phyloP scores from a whole-genome alignment of 35 echinoderm and acorn worm genomes.

The Nesometra sesokonis region DNA sequence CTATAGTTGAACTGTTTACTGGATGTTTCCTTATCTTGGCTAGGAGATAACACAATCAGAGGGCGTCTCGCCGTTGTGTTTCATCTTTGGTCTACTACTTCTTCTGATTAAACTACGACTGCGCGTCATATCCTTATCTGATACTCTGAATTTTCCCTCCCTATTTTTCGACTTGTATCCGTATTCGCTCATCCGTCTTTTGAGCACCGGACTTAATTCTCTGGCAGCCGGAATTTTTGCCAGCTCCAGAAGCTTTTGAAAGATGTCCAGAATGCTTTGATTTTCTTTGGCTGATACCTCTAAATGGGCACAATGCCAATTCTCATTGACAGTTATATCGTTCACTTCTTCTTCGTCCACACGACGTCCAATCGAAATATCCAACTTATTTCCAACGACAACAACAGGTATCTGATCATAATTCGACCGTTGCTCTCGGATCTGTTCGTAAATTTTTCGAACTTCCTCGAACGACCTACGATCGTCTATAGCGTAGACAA shows the following conservation, averaged over 20 bases:
- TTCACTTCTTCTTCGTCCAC: slow-evolving; percentile 60
- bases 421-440: slow-evolving; percentile 77
- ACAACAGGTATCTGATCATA: slow-evolving; percentile 79
- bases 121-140: slow-evolving; percentile 79
- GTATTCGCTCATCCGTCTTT: slow-evolving; percentile 91
- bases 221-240: slow-evolving; percentile 89
- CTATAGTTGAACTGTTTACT: no score
- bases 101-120: slow-evolving; percentile 84
- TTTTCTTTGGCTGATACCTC: slow-evolving; percentile 92
- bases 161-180: slow-evolving; percentile 42
- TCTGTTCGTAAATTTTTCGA: slow-evolving; percentile 85
- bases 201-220: slow-evolving; percentile 83
- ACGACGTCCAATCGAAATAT: slow-evolving; percentile 46
- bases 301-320: slow-evolving; percentile 76
- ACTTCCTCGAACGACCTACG: slow-evolving; percentile 71
- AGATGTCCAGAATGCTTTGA: slow-evolving; percentile 73
- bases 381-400: slow-evolving; percentile 80
- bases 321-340: slow-evolving; percentile 43
- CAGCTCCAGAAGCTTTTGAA: slow-evolving; percentile 82
- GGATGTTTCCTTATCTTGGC: neutral
- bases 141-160: slow-evolving; percentile 59
- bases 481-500: slow-evolving; percentile 85
- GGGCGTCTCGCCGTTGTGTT: slow-evolving; percentile 65
- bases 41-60: slow-evolving; percentile 87
- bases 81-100: slow-evolving; percentile 78